A percentile compares a stretch with the other conserved stretches of the same genome.
Conservation (phyloP, 2,888 invertebrate genomes). For the Agrypnus murinus region DNA sequence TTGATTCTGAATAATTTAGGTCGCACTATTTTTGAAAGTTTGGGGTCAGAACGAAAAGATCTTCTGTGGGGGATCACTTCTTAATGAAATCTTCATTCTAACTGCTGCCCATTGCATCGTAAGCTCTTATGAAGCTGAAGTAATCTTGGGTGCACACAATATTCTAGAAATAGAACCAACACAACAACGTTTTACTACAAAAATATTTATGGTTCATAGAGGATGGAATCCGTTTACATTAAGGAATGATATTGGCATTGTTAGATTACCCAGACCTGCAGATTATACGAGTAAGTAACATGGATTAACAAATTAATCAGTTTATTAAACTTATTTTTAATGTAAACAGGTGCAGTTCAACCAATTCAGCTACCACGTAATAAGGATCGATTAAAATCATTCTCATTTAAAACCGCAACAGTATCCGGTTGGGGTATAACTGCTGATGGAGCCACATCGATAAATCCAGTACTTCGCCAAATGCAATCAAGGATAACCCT, state of each 20-base stretch:
- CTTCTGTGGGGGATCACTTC: slow-evolving; percentile 40
- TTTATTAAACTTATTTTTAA: slow-evolving; percentile 4
- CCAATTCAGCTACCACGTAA: slow-evolving; percentile 51
- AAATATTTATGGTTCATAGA: slow-evolving; percentile 63
- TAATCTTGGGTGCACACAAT: slow-evolving; percentile 61
- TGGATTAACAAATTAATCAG: neutral
- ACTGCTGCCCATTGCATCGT: slow-evolving; percentile 44
- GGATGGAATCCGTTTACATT: slow-evolving; percentile 59
- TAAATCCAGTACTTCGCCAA: slow-evolving; percentile 69
- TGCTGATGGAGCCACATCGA: slow-evolving; percentile 62
- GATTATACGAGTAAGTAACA: slow-evolving; percentile 66
- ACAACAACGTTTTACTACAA: slow-evolving; percentile 62
- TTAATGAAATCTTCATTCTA: slow-evolving; percentile 26
- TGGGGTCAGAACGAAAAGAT: slow-evolving; percentile 34
- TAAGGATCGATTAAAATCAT: slow-evolving; percentile 64
- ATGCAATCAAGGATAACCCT: slow-evolving; percentile 70
- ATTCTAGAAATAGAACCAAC: slow-evolving; percentile 61
- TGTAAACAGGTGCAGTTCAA: slow-evolving; percentile 50
- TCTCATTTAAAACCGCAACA: slow-evolving; percentile 66
- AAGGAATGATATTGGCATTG: slow-evolving; percentile 28
- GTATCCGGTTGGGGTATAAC: slow-evolving; percentile 73
- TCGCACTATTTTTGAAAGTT: slow-evolving; percentile 25
- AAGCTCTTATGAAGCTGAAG: slow-evolving; percentile 51
- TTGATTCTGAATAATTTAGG: slow-evolving; percentile 28
- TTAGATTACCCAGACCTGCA: slow-evolving; percentile 65